Percentiles rank a stretch among this genome's conserved stretches.
Conservation (phyloP, 2,888 invertebrate genomes). For the Syrphus vitripennis region DNA sequence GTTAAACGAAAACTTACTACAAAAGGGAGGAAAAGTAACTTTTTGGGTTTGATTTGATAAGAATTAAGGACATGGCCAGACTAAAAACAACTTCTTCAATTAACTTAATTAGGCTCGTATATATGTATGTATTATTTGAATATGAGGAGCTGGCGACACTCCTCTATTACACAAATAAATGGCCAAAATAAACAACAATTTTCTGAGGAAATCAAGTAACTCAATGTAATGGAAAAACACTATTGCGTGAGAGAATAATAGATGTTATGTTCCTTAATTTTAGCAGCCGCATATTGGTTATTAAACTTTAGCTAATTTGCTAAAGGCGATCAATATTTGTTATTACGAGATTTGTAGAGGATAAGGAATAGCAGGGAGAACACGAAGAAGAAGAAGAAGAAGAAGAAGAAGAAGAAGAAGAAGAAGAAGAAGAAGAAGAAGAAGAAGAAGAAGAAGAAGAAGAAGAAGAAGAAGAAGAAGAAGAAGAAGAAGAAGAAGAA, state of each 20-base stretch:
- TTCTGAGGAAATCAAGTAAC: slow-evolving; percentile 1
- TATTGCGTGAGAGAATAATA: slow-evolving; percentile 13
- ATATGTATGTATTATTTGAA: neutral
- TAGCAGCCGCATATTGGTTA: neutral
- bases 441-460: too few species aligned
- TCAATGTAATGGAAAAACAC: slow-evolving; percentile 1
- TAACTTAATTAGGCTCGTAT: slow-evolving; percentile 60
- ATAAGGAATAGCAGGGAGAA: too few species aligned
- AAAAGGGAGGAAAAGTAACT: slow-evolving; percentile 15
- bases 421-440: too few species aligned
- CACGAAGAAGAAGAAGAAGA: too few species aligned
- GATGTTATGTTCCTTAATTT: neutral
- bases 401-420: too few species aligned
- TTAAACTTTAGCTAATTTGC: neutral
- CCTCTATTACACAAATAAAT: neutral
- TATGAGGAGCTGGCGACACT: slow-evolving; percentile 20
- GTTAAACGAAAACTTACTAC: neutral
- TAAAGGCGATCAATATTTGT: neutral
- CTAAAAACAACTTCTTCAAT: slow-evolving; percentile 58
- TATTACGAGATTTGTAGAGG: too few species aligned
- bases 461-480: too few species aligned
- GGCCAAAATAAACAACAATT: neutral
- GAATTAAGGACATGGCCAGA: slow-evolving; percentile 51
- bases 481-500: too few species aligned
- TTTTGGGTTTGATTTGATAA: slow-evolving; percentile 45